These are phyloP conservation scores for Cotesia vestalis DNA, from an alignment of 1,140 invertebrate species.

Conservation along the genomic window DNA sequence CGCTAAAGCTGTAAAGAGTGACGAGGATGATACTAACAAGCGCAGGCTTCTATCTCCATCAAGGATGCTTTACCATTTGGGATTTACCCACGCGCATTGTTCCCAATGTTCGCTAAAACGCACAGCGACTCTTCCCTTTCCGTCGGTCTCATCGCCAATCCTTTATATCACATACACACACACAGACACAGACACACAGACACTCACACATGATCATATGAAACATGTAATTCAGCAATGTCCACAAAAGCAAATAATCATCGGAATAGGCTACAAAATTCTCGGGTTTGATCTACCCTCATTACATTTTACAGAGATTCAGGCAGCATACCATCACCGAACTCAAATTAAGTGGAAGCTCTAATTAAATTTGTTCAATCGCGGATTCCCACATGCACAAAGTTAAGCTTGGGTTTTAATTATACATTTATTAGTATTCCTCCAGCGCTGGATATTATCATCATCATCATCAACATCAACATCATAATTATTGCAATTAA, in stretches of 20 bases:
- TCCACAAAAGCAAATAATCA: constrained; percentile 20
- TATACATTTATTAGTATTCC: constrained; percentile 46
- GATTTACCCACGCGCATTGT: constrained; percentile 31
- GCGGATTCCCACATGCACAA: constrained; percentile 41
- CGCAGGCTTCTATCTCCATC: constrained; percentile 22
- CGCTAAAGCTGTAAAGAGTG: background rate
- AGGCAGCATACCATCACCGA: background rate
- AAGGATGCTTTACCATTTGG: constrained; percentile 28
- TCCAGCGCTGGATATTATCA: too few relatives aligned
- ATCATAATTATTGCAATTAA: too few relatives aligned
- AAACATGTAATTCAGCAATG: constrained; percentile 19
- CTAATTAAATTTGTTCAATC: constrained; percentile 53
- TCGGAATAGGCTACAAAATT: constrained; percentile 5
- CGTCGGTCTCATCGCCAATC: background rate
- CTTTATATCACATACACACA: background rate
- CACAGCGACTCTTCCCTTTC: background rate
- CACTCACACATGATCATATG: constrained; percentile 17
- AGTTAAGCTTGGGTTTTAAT: constrained; percentile 44
- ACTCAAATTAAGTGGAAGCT: constrained; percentile 25
- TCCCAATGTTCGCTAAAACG: constrained; percentile 27
- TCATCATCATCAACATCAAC: too few relatives aligned
- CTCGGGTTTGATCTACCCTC: background rate
- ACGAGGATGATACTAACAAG: background rate
- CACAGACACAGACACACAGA: background rate
- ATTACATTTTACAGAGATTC: background rate